Evolutionary conservation across 2,888 invertebrate genomes (phyloP), one percentile per base, ranked within the genome.

Genomic region (Orthosia gracilis): DNA sequence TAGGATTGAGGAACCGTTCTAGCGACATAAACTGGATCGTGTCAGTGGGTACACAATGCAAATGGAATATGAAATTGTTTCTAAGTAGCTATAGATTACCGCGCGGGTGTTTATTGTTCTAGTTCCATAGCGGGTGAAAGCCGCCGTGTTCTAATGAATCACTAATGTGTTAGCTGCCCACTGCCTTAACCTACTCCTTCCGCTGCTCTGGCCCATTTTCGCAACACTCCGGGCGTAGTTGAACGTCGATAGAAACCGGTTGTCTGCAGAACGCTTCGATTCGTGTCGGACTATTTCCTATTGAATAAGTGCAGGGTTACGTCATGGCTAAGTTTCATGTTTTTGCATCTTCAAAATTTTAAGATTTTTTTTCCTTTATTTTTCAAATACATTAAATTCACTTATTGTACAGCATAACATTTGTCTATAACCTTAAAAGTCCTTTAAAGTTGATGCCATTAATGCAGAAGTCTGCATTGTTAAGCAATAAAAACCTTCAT

Each of bases 41-140:
- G 82, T 79, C 74, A 78, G 70, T 75, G 47, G 49, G 64, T 82
- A 69, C 47, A 75, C 61, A 80, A 83, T 85, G 77, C 71, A 76
- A 85, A 83, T 82, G 83, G 79, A 78, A 83, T 85, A 81, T 85
- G 74, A 80, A 87, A 79, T 83, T 80, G 78, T 80, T 63, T 68
- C 58, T 81, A 83, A 87, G 77, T 82, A 78, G 59, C 45, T 83
- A 82, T 82, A 73, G 82, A 83, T 87, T 80, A 82, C 74, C 64
- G 82, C 79, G 92, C 91, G 88, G 92, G 93, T 90, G 89, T 90
- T 91, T 92, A 92, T 94, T 93, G 94, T 93, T 91, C 90, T 89
- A 92, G 89, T 92, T 87, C 83, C 87, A 86, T 83, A 78, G 85
- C 87, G 81, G 90, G 93, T 92, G 94, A 94, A 94, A 94, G 94